Base-by-base conservation (phyloP, 2,797 vertebrate species). In the Spondyliosoma cantharus region DNA sequence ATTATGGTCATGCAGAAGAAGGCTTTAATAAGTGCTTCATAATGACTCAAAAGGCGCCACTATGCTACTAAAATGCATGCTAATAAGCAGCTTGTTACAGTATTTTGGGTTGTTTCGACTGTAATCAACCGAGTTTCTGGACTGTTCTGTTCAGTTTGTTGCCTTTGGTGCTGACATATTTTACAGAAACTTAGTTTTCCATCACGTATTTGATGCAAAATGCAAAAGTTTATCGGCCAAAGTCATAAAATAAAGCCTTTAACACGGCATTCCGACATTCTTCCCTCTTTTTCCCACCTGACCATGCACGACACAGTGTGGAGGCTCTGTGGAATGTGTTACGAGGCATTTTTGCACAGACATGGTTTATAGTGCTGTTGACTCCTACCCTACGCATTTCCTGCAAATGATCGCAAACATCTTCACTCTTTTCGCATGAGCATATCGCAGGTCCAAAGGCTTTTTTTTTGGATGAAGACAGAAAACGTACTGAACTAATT, bases 271-370 rank as follows among this genome's bases (percentile, higher is more conserved):
- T 45, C 61, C 27, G 27, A 15, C n/a, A 14, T 71, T 66, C 37
- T 76, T 52, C 8, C 17, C 17, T 14, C 2, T 76, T 60, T 65
- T 66, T 4, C 37, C 13, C 25, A 20, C 46, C 32, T 63, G 75
- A 57, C 45, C 43, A 16, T 71, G 59, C 73, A 22, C 43, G 42
- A 58, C 71, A 32, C 60, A 48, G 61, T 29, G 22, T 77, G 67
- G 69, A 74, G 71, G 45, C 64, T 77, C n/a, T 64, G 71, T 50
- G 81, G 81, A 90, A 87, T 86, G 77, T 76, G 71, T 72, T 76
- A 12, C 5, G 9, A 78, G 32, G 62, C 49, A 64, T 81, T 82
- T 29, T 87, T 81, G 80, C 75, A 72, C 76, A 64, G 71, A 84
- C 42, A 56, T 74, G 64, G 53, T 85, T 84, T 82, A 85, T 80